phyloP scores from a whole-genome alignment of 2,113 vertebrate genomes.

The Peucedramus taeniatus region DNA sequence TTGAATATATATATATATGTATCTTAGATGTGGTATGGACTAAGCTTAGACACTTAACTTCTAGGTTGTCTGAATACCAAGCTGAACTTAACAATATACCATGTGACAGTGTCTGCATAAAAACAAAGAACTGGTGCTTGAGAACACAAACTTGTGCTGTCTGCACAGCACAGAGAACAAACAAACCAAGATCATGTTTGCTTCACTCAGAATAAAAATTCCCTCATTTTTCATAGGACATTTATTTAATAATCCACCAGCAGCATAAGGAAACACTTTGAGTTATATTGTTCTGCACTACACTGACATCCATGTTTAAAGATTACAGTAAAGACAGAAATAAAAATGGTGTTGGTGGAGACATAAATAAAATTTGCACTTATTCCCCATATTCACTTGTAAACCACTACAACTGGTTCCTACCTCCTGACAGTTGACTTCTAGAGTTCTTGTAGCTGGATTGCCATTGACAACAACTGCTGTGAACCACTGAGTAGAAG shows the following conservation, averaged over 20 bases:
- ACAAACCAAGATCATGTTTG: not conserved
- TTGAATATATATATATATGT: not conserved
- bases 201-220: not conserved
- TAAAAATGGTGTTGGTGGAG: not conserved
- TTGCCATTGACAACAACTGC: constrained; percentile 76
- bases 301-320: not conserved
- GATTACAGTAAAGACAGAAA: not conserved
- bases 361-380: not conserved
- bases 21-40: not conserved
- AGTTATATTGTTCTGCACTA: not conserved
- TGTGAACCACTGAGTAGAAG: constrained; percentile 78
- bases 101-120: not conserved
- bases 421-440: constrained; percentile 81
- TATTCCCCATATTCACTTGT: not conserved
- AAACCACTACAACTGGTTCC: not conserved
- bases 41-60: not conserved
- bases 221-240: not conserved
- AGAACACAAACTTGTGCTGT: not conserved
- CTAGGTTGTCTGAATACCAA: not conserved
- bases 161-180: not conserved
- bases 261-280: not conserved
- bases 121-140: not conserved
- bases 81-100: not conserved
- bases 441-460: constrained; percentile 70
- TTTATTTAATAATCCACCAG: not conserved